Evolutionary conservation across 2,797 vertebrate genomes (phyloP).

Genomic region (Corythornis leucogaster): DNA sequence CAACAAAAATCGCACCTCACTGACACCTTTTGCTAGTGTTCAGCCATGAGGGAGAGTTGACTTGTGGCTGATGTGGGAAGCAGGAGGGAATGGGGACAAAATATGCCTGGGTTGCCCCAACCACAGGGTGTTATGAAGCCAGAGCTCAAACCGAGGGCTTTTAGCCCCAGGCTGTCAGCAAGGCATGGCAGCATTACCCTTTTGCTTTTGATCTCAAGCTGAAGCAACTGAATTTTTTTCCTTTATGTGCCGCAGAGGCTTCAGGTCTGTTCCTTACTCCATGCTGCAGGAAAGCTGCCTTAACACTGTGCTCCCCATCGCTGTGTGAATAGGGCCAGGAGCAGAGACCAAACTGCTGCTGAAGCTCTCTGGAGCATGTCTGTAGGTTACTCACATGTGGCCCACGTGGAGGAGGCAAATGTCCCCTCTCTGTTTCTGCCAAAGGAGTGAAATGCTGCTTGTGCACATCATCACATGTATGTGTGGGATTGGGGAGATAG

Average conservation of each 20-base stretch:
- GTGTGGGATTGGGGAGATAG: neutral
- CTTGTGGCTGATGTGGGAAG: neutral
- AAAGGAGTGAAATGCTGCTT: neutral
- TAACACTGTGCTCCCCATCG: rapidly evolving
- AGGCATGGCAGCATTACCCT: neutral
- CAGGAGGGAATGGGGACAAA: neutral
- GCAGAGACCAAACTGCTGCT: neutral
- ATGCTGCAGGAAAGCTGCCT: neutral
- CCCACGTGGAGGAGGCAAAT: neutral
- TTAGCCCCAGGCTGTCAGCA: neutral
- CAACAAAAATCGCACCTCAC: neutral
- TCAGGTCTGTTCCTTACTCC: neutral
- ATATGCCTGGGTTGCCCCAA: rapidly evolving
- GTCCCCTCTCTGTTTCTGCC: neutral
- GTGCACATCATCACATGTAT: rapidly evolving
- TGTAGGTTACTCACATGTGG: rapidly evolving
- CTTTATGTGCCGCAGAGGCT: neutral
- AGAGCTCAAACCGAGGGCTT: neutral
- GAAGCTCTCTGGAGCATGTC: rapidly evolving
- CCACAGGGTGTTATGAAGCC: rapidly evolving
- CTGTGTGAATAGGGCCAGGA: rapidly evolving
- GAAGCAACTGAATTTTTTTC: neutral
- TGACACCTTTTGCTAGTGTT: neutral
- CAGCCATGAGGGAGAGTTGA: neutral
- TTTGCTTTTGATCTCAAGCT: neutral